Evolutionary conservation across 2,113 vertebrate genomes (phyloP), one percentile per base, ranked within the genome.

Genomic region (Butastur rufipennis): DNA sequence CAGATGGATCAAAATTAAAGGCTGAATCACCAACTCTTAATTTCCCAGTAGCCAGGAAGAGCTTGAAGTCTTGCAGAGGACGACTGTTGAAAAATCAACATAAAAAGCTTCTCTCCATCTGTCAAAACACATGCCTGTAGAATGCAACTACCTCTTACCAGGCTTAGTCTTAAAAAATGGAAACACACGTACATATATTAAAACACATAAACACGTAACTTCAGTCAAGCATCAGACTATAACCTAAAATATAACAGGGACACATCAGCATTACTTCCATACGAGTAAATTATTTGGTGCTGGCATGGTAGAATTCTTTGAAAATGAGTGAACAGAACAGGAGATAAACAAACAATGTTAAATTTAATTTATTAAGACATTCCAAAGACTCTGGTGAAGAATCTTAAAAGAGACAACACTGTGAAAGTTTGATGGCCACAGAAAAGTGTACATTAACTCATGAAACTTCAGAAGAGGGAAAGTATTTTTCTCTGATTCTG

Each of bases 1-100:
- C 99, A 99, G 98, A 99, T 99, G 98, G 98, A 98, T 98, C 97
- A 98, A 98, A 99, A 98, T 97, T 98, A 98, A 98, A 98, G 98
- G 98, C 98, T 98, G 98, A 99, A 98, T 98, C 95, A 97, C 98
- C 98, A 98, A 98, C 97, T 98, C 98, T 98, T 98, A 95, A 98
- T 98, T 98, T 99, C 98, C 99, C 98, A 98, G 90, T 96, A 98
- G 99, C 98, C 97, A 98, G 79, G 92, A 97, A 97, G 96, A 98
- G 95, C 95, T 98, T 96, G 96, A 97, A 98, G 98, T 98, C 98
- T 98, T 98, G 98, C 97, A 97, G 98, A 98, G 96, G 96, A 98
- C 95, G 97, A 98, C 96, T 98, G 97, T 94, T 98, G 97, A 98
- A 98, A 98, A 97, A 97, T 98, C 98, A 98, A 97, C 98, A 97